Conservation (phyloP, 2,113 vertebrate genomes). For the Galbula dea region DNA sequence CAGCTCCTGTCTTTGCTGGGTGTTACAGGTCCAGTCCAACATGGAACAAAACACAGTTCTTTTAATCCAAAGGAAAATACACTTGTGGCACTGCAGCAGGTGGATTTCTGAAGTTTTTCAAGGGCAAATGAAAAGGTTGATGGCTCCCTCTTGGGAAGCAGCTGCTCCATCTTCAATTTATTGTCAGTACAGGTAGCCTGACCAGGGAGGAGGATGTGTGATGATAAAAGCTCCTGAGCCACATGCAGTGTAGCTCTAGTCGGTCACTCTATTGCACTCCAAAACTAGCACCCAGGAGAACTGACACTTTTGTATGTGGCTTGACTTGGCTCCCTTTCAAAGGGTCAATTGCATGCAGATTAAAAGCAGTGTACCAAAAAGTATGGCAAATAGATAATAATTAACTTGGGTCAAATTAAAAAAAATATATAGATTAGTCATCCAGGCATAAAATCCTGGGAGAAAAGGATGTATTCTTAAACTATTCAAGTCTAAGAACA, state of each 20-base stretch:
- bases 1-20: neutral
- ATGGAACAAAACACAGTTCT: neutral
- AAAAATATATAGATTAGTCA: neutral
- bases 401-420: conserved; percentile 12
- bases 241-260: neutral
- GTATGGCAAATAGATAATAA: conserved; percentile 2
- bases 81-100: neutral
- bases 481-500: conserved; percentile 55
- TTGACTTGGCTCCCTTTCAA: neutral
- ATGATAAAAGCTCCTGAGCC: neutral
- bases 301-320: neutral
- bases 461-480: neutral
- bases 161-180: neutral
- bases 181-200: neutral
- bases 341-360: neutral
- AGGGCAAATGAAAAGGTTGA: neutral
- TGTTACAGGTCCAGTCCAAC: neutral
- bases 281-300: neutral
- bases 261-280: neutral
- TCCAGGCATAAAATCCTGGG: conserved; percentile 9
- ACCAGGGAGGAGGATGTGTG: neutral
- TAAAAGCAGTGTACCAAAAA: neutral
- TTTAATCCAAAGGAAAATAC: neutral
- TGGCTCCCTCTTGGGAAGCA: neutral
- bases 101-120: neutral